Conservation (phyloP, 2,888 invertebrate genomes). For the Sepiola atlantica region DNA sequence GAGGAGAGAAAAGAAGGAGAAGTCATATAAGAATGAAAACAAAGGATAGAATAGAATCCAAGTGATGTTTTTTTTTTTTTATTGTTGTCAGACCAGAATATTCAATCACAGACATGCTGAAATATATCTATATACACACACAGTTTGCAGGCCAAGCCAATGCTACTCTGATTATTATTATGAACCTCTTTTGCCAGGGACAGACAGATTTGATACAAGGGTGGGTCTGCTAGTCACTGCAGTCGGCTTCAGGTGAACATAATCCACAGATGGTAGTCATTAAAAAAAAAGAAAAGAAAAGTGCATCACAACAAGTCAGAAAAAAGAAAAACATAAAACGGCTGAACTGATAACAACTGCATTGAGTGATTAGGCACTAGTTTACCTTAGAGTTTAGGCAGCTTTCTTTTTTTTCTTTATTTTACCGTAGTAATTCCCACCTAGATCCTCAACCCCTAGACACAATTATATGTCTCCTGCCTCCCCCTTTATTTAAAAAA, state of each 20-base stretch:
- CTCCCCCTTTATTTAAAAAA: background rate
- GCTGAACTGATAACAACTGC: constrained; percentile 8
- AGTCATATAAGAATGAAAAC: background rate
- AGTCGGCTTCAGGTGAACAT: background rate
- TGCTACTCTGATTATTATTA: constrained; percentile 4
- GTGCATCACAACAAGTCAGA: background rate
- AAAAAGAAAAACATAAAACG: background rate
- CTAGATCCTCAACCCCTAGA: background rate
- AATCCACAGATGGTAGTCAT: constrained; percentile 11
- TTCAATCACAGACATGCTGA: constrained; percentile 48
- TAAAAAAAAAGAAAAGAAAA: background rate
- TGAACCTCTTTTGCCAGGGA: background rate
- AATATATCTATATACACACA: constrained; percentile 37
- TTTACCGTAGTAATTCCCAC: background rate
- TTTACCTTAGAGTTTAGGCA: background rate
- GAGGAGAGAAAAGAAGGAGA: background rate
- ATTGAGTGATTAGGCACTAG: background rate
- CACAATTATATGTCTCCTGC: background rate
- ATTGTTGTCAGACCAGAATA: constrained; percentile 33
- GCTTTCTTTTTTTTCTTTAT: background rate
- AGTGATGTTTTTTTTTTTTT: background rate
- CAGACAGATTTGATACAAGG: background rate
- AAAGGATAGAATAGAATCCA: background rate
- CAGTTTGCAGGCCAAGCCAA: constrained; percentile 23
- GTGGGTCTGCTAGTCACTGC: background rate